Conservation (phyloP, 2,113 vertebrate genomes). For the Dinomys branickii region DNA sequence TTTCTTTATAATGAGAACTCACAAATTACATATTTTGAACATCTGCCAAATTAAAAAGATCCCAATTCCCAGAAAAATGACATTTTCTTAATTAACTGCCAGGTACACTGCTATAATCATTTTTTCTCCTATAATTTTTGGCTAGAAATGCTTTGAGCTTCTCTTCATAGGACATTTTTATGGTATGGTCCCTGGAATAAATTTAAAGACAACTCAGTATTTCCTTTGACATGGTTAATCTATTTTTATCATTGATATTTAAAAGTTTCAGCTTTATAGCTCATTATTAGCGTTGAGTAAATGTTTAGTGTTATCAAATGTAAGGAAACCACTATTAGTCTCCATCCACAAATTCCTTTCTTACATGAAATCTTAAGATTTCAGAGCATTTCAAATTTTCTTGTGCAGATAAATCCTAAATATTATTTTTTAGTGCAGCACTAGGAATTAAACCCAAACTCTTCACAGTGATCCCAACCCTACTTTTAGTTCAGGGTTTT, state of each 20-base stretch:
- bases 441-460: background rate
- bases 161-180: constrained; percentile 43
- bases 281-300: background rate
- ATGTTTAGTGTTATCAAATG: constrained; percentile 45
- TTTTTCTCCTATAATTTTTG: constrained; percentile 17
- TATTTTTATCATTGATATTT: constrained; percentile 16
- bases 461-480: background rate
- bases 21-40: constrained; percentile 29
- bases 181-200: constrained; percentile 36
- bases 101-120: background rate
- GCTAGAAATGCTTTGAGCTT: constrained; percentile 23
- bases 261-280: background rate
- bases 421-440: background rate
- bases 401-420: constrained; percentile 4
- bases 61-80: background rate
- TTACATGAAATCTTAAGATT: constrained; percentile 1
- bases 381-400: background rate
- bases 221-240: background rate
- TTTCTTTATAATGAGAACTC: constrained; percentile 50
- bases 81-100: constrained; percentile 34
- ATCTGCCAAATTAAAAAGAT: constrained; percentile 10
- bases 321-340: background rate
- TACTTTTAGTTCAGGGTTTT: background rate
- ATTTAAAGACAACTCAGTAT: background rate
- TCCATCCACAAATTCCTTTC: constrained; percentile 17